Evolutionary conservation across 2,888 invertebrate species (phyloP).

Genomic region (Sceliomorpha sp.): DNA sequence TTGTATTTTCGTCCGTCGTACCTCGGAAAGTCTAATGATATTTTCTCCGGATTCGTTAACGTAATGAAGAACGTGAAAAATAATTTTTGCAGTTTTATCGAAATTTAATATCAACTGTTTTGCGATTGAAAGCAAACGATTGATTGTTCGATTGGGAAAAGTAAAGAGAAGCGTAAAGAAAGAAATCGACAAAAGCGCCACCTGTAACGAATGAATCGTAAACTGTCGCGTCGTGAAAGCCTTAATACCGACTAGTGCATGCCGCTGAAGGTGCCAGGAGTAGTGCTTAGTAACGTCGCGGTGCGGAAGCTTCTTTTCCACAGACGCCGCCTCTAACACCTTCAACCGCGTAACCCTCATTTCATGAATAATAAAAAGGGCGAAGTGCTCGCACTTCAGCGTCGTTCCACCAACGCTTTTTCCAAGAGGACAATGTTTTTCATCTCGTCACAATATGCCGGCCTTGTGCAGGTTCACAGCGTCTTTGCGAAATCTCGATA

Average conservation of each 20-base stretch:
- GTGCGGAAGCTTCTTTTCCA: constrained; percentile 53
- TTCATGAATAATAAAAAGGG: constrained; percentile 80
- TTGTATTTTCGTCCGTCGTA: too few species aligned
- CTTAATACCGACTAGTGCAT: constrained; percentile 53
- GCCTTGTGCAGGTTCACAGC: constrained; percentile 62
- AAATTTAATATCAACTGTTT: too few species aligned
- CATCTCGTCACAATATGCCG: constrained; percentile 74
- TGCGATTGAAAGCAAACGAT: constrained; percentile 5
- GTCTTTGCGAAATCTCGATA: constrained; percentile 56
- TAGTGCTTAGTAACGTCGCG: constrained; percentile 58
- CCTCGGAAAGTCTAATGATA: too few species aligned
- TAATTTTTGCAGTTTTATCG: too few species aligned
- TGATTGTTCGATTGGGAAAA: neutral
- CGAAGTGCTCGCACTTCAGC: constrained; percentile 62
- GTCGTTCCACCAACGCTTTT: constrained; percentile 65
- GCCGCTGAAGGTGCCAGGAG: constrained; percentile 42
- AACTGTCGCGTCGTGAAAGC: constrained; percentile 49
- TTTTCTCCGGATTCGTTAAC: too few species aligned
- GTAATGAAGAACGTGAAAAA: too few species aligned
- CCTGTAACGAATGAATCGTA: constrained; percentile 52
- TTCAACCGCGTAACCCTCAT: constrained; percentile 62
- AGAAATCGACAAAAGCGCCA: constrained; percentile 36
- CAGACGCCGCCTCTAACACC: constrained; percentile 49
- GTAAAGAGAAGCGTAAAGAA: constrained; percentile 9
- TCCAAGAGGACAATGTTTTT: constrained; percentile 74